A percentile compares a stretch with the other conserved stretches of the same genome.
Conservation (phyloP, 2,797 vertebrate genomes). For the Gobio occitaniae region DNA sequence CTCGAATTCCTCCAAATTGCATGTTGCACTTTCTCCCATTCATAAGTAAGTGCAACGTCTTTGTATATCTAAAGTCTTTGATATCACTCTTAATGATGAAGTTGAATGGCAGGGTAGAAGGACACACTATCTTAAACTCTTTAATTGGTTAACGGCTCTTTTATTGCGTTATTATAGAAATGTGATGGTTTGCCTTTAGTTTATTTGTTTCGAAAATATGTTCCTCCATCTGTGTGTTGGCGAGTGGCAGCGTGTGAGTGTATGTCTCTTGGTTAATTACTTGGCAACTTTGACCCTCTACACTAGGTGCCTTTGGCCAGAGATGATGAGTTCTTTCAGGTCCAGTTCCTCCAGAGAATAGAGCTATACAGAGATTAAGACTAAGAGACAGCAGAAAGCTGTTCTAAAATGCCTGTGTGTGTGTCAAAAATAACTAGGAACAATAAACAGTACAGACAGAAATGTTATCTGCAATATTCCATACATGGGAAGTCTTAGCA, state of each 20-base stretch:
- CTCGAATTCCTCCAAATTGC: too few relatives aligned
- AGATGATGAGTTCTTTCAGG: constrained; percentile 73
- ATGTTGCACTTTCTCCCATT: too few relatives aligned
- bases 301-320: constrained; percentile 66
- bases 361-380: constrained; percentile 50
- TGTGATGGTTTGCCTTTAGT: constrained; percentile 10
- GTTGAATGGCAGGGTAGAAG: not conserved
- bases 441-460: not conserved
- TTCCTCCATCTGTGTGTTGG: constrained; percentile 11
- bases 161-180: not conserved
- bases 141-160: not conserved
- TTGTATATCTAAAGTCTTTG: not conserved
- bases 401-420: constrained; percentile 13
- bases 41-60: too few relatives aligned
- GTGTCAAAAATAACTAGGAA: not conserved
- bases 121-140: not conserved
- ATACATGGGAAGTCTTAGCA: not conserved
- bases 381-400: constrained; percentile 3
- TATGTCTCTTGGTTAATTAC: constrained; percentile 36
- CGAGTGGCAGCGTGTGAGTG: constrained; percentile 1
- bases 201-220: constrained; percentile 4
- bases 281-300: constrained; percentile 59
- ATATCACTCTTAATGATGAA: not conserved
- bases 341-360: constrained; percentile 75
- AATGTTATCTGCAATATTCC: not conserved